phyloP scores from a whole-genome alignment of 2,888 invertebrate genomes.

The Orthosia cruda region DNA sequence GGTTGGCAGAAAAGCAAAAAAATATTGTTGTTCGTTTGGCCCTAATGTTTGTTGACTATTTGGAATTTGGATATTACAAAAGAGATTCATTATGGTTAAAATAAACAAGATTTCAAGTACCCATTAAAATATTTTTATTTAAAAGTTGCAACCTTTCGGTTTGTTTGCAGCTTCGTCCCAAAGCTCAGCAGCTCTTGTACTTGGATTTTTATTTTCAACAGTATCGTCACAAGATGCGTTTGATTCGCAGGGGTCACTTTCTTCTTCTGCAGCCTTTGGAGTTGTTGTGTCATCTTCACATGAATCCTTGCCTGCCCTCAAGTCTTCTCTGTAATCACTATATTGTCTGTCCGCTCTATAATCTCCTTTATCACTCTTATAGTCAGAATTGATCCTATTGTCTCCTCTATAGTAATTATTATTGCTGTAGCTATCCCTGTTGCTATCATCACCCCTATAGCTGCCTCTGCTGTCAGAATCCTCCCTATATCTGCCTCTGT shows the following conservation, averaged over 20 bases:
- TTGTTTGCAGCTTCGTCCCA: constrained; percentile 4
- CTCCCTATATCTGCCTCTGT: background rate
- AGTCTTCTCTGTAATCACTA: constrained; percentile 17
- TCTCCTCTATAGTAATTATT: constrained; percentile 14
- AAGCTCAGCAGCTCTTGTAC: constrained; percentile 50
- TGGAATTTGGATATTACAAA: too few species aligned
- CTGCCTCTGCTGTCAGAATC: background rate
- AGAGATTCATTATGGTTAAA: background rate
- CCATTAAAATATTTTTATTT: constrained; percentile 36
- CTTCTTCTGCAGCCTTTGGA: too few species aligned
- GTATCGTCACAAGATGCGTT: background rate
- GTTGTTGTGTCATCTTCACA: constrained; percentile 35
- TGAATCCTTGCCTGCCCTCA: constrained; percentile 44
- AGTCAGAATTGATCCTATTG: constrained; percentile 3
- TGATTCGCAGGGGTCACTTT: constrained; percentile 17
- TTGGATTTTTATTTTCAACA: constrained; percentile 25
- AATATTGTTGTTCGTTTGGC: too few species aligned
- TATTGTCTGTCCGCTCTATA: constrained; percentile 11
- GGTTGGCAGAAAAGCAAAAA: too few species aligned
- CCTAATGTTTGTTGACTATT: too few species aligned
- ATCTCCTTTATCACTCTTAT: constrained; percentile 1
- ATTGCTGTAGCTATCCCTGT: constrained; percentile 4
- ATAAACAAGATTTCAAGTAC: background rate
- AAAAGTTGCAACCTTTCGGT: background rate
- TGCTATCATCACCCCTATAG: constrained; percentile 4